Evolutionary conservation across 2,113 vertebrate genomes (phyloP).

Genomic region (Pholis gunnellus): DNA sequence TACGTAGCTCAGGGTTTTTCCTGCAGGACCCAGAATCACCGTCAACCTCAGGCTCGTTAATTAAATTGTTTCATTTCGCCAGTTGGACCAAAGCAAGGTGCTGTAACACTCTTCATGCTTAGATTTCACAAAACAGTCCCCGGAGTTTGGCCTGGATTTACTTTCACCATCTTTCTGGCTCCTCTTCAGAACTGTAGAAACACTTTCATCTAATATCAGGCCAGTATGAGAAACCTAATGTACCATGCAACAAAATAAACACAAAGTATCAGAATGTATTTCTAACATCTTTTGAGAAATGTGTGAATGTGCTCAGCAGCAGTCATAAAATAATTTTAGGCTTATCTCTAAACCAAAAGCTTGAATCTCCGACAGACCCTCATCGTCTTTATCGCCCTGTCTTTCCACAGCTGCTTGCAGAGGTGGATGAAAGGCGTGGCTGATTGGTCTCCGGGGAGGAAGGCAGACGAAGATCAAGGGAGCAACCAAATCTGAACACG

Average conservation of each 20-base stretch:
- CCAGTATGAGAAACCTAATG: background rate
- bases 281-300: background rate
- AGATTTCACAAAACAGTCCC: background rate
- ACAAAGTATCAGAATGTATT: background rate
- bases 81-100: background rate
- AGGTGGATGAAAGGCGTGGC: slow-evolving; percentile 13
- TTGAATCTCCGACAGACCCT: slow-evolving; percentile 14
- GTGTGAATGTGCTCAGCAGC: background rate
- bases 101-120: background rate
- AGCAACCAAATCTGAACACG: background rate
- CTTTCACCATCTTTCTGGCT: background rate
- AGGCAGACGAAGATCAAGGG: slow-evolving; percentile 43
- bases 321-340: background rate
- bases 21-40: background rate
- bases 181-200: background rate
- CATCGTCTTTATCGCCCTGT: slow-evolving; percentile 18
- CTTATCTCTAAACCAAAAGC: slow-evolving; percentile 12
- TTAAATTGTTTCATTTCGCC: background rate
- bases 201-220: background rate
- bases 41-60: background rate
- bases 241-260: background rate
- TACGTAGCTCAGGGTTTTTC: background rate
- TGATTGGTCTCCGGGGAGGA: slow-evolving; percentile 32
- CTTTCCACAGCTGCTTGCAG: slow-evolving; percentile 2
- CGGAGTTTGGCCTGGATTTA: background rate